Evolutionary conservation across 2,797 vertebrate species (phyloP).

Genomic region (Pseudopleuronectes americanus): DNA sequence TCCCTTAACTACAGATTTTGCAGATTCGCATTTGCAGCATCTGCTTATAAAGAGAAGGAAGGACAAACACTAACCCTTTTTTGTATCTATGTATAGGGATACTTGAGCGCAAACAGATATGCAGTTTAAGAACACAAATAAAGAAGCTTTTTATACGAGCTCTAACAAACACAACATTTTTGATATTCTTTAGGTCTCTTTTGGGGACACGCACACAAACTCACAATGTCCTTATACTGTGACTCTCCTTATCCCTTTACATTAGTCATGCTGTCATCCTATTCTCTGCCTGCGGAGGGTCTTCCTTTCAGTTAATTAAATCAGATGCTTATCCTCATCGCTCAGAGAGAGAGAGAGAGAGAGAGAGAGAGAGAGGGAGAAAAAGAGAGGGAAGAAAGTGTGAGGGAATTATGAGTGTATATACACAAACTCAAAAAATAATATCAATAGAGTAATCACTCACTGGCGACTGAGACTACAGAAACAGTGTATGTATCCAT

Average conservation of each 20-base stretch:
- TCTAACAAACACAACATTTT: conserved; percentile 6
- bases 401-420: neutral
- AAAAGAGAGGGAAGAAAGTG: neutral
- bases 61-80: no score
- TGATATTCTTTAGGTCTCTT: conserved; percentile 15
- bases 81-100: no score
- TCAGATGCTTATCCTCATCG: conserved; percentile 46
- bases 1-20: no score
- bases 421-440: neutral
- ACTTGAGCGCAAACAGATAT: neutral
- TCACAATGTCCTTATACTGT: conserved; percentile 38
- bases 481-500: neutral
- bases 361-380: neutral
- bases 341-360: neutral
- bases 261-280: conserved; percentile 59
- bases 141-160: neutral
- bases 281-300: conserved; percentile 48
- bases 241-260: conserved; percentile 40
- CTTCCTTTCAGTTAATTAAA: conserved; percentile 65
- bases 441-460: neutral
- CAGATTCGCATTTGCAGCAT: no score
- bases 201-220: conserved; percentile 6
- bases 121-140: no score
- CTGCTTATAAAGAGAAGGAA: no score
- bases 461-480: no score